Evolutionary conservation across 2,113 vertebrate species (phyloP), one percentile per base, ranked within the genome.

Genomic region (Scomber colias): DNA sequence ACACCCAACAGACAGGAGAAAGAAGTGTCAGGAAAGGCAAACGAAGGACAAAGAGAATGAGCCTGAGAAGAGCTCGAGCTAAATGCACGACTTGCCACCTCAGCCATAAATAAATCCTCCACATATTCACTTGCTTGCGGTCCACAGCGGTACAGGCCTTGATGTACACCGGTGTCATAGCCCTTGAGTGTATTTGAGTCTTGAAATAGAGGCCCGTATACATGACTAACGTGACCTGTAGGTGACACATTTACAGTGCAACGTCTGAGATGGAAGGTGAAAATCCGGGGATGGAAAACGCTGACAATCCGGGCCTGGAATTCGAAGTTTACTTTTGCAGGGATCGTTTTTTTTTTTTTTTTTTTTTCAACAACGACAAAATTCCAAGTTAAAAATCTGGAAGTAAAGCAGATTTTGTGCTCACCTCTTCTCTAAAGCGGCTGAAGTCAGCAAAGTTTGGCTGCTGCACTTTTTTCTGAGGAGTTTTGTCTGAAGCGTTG

Each of bases 351-450:
- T 40, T 56, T n/a, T n/a, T n/a, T n/a, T 27, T 40, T 54, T 53
- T 27, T 6, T 5, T 27, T 31, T 21, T 24, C 15, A 17, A 51
- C 13, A 21, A 49, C 11, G 50, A 17, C 24, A 64, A 70, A 49
- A 24, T 24, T n/a, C 30, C 24, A 12, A 10, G 50, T 31, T 1
- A 17, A 16, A 13, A 40, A 40, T 40, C 35, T 40, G 35, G 35
- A n/a, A n/a, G 11, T 2, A 16, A 21, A 48, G 17, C 3, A 11
- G 15, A 62, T 49, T 44, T 48, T 2, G 21, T 0, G 30, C 86
- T 94, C 66, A 95, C 93, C 92, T 96, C 89, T 60, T 95, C 93
- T 86, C 91, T 89, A 49, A 94, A 94, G 83, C 82, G 92, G 77
- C 91, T 95, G 90, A 96, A 95, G 75, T 95, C 92, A 60, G 92